Evolutionary conservation across 1,140 invertebrate genomes (phyloP), one percentile per base, ranked within the genome.

Genomic region (Zaprionus taronus): DNA sequence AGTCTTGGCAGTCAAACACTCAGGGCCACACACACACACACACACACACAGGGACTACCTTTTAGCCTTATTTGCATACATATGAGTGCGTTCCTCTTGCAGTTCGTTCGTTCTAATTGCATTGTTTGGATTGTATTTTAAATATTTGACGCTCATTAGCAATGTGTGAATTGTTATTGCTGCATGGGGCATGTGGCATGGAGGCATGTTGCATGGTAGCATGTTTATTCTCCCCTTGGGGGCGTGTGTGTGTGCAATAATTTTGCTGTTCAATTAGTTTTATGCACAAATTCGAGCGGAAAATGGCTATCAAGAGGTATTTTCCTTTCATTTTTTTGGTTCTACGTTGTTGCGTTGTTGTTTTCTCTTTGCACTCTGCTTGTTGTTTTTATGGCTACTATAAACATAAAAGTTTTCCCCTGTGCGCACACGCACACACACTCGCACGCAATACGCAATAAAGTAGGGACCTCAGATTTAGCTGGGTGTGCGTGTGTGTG

Each of bases 191-290:
- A 65, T 36, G 38, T 38, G 28, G n/a, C 38, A 14, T 41, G 4
- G 38, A 20, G 38, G n/a, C 14, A 14, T 41, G 38, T 41, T 41
- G n/a, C n/a, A 15, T 44, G n/a, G 5, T 0, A 24, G 34, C 51
- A 26, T 38, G 22, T 67, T 84, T 87, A 83, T 81, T 47, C 72
- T 68, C 61, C 83, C 66, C 84, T 60, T 41, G 77, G 77, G 77
- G 77, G 80, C 38, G 38, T 41, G 3, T 17, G 62, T 63, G 62
- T 63, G 47, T 60, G 67, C 81, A 82, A 90, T 90, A 89, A 90
- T 89, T 89, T 85, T 77, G 76, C 86, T 73, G 85, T 90, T 89
- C 85, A 90, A 89, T 89, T 89, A 89, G 85, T 85, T 90, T 80
- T 80, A 79, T 80, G 83, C 69, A 87, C 72, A 79, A 80, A 86